Evolutionary conservation across 2,113 vertebrate species (phyloP), one percentile per base, ranked within the genome.

Genomic region (Nestor notabilis): DNA sequence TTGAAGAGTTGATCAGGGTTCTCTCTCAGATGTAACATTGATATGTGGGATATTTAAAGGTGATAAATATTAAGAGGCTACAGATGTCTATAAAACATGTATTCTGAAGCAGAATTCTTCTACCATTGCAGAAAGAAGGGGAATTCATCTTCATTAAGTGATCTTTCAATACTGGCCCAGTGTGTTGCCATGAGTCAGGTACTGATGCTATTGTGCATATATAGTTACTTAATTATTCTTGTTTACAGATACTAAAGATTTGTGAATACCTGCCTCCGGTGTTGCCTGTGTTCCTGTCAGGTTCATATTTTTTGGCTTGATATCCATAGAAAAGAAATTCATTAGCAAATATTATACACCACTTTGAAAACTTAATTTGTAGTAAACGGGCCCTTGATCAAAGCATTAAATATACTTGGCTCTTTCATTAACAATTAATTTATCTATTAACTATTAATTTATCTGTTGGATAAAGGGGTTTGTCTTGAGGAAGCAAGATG

Each of bases 171-270:
- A 18, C 52, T 98, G 16, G 74, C 71, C 47, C 92, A 90, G 7
- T 70, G 95, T 60, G 63, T 93, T 23, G 53, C 91, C 75, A 60
- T 95, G 65, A 94, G 41, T 41, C 98, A 98, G 98, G 98, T 98
- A 97, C 24, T 41, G 68, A 27, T 64, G 24, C n/a, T 60, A 1
- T 68, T 66, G 6, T 66, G 5, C 19, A 9, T 68, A 27, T 37
- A 80, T 60, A 41, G n/a, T n/a, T 70, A 37, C 24, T 53, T 85
- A 52, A 49, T 71, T 79, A 44, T 35, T 9, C 31, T 64, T 41
- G 6, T 46, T 58, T 39, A 19, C 64, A 74, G 49, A 46, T 65
- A 60, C 24, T 58, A 31, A 44, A 44, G 21, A 52, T 24, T 13
- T 56, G 16, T 47, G 11, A 78, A 17, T 64, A 41, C 43, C 31